phyloP scores from a whole-genome alignment of 2,113 vertebrate species.

The Zosterops borbonicus region DNA sequence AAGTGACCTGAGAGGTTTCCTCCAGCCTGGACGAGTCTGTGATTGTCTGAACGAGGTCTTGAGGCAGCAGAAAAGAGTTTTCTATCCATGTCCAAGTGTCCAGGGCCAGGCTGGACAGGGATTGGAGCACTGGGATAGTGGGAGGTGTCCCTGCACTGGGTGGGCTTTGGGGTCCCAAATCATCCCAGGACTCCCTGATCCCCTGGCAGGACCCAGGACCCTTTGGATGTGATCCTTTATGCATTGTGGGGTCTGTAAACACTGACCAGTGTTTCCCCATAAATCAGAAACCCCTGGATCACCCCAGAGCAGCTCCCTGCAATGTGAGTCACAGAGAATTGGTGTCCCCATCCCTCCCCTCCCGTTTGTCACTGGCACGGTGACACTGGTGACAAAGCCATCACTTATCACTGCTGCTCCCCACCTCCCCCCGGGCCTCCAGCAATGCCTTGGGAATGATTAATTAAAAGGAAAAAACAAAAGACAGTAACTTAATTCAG shows the following conservation, averaged over 20 bases:
- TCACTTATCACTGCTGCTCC: background rate
- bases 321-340: background rate
- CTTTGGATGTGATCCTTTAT: background rate
- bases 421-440: background rate
- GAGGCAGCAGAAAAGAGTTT: background rate
- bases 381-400: background rate
- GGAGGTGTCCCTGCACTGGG: background rate
- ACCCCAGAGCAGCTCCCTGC: background rate
- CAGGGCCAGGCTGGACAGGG: accelerated
- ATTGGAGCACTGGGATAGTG: background rate
- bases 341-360: background rate
- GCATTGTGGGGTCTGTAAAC: background rate
- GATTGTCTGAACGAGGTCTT: background rate
- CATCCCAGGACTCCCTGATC: accelerated
- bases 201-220: background rate
- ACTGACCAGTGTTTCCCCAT: background rate
- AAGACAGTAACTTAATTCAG: conserved; percentile 49
- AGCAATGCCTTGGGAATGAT: conserved; percentile 32
- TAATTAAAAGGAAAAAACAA: conserved; percentile 45
- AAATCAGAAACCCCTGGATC: background rate
- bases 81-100: background rate
- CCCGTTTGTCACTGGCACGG: background rate
- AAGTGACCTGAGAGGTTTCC: too few relatives aligned
- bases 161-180: background rate
- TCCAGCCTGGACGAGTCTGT: background rate